Conservation (phyloP, 35 echinoderm and acorn worm species). For the Ophiothrix spiculata region DNA sequence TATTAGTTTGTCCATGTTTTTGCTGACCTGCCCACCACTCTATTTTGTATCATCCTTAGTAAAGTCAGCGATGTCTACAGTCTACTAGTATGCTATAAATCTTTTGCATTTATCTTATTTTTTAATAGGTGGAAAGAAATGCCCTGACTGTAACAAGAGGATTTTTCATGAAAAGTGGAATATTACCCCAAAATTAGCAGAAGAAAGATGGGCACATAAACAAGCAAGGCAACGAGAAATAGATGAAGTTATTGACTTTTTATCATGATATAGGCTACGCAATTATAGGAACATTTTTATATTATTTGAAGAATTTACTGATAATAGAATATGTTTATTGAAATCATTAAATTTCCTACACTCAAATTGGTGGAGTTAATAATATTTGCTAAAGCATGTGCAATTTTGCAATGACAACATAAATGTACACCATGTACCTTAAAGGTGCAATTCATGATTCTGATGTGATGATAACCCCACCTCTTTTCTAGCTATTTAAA, state of each 20-base stretch:
- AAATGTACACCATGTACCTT: neutral
- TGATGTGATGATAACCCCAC: too few relatives aligned
- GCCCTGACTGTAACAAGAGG: constrained; percentile 79
- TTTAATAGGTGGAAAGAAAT: constrained; percentile 88
- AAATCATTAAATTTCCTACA: too few relatives aligned
- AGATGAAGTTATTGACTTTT: constrained; percentile 89
- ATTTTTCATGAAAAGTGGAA: constrained; percentile 98
- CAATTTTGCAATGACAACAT: neutral
- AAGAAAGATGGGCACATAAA: constrained; percentile 94
- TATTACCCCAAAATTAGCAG: constrained; percentile 82
- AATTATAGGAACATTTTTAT: neutral
- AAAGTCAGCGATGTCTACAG: too few relatives aligned
- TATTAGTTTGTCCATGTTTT: too few relatives aligned
- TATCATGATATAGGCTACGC: constrained; percentile 54
- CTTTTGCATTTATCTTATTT: neutral
- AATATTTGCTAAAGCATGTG: too few relatives aligned
- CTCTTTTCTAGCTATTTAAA: too few relatives aligned
- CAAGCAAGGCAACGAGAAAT: constrained; percentile 86
- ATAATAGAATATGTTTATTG: too few relatives aligned
- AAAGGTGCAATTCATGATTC: neutral
- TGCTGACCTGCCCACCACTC: too few relatives aligned
- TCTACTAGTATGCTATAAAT: too few relatives aligned
- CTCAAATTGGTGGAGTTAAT: too few relatives aligned
- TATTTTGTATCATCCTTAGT: too few relatives aligned
- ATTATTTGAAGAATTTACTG: too few relatives aligned